Percentiles rank a stretch among this genome's conserved stretches.
phyloP scores from a whole-genome alignment of 2,797 vertebrate species.

The Spinibarbus caldwelli region DNA sequence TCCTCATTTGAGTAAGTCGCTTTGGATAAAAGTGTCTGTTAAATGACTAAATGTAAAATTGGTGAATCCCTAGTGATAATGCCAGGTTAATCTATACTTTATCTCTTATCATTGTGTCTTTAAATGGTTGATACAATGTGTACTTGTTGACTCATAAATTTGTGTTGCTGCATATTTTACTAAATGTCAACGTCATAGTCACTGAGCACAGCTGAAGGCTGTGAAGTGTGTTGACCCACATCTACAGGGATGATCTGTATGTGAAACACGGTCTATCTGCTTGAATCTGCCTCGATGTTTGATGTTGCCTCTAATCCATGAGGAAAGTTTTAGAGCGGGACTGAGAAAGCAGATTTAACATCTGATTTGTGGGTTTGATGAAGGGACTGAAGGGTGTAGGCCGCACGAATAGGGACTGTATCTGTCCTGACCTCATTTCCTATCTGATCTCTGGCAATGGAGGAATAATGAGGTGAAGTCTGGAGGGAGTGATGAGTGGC shows the following conservation, averaged over 20 bases:
- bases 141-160: background rate
- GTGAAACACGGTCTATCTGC: background rate
- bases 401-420: background rate
- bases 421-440: slow-evolving; percentile 41
- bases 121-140: background rate
- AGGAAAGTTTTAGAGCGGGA: background rate
- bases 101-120: background rate
- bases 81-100: background rate
- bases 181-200: background rate
- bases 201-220: background rate
- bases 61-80: background rate
- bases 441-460: slow-evolving; percentile 11
- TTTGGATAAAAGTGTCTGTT: background rate
- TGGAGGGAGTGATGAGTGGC: background rate
- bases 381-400: slow-evolving; percentile 39
- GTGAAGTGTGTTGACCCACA: slow-evolving; percentile 11
- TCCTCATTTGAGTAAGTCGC: background rate
- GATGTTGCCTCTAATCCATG: slow-evolving; percentile 39
- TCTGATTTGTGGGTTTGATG: slow-evolving; percentile 16
- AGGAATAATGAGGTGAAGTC: slow-evolving; percentile 14
- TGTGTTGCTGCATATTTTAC: background rate
- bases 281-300: slow-evolving; percentile 61
- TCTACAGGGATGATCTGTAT: slow-evolving; percentile 16
- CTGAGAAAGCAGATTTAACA: background rate
- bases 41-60: background rate